These are phyloP conservation scores for Drosophila sulfurigaster DNA, from an alignment of 1,140 invertebrate species.

Conservation along the genomic window DNA sequence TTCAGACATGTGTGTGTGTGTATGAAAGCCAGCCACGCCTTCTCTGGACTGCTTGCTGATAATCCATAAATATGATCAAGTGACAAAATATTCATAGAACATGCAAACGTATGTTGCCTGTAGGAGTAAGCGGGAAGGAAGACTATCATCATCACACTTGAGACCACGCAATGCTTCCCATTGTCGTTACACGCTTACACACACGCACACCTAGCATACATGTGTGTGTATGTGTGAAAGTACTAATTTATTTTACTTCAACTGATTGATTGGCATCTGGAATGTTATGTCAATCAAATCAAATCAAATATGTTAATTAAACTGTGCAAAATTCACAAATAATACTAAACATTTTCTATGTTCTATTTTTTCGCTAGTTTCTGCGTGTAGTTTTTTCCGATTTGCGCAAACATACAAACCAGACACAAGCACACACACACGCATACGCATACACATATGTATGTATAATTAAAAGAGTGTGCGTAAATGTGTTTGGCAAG, in stretches of 20 bases:
- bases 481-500: conserved; percentile 35
- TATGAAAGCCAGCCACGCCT: conserved; percentile 31
- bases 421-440: neutral
- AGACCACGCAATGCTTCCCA: neutral
- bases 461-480: neutral
- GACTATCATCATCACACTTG: neutral
- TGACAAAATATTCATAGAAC: conserved; percentile 19
- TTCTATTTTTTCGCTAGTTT: neutral
- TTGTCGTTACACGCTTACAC: neutral
- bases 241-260: conserved; percentile 2
- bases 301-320: conserved; percentile 36
- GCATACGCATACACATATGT: conserved; percentile 3
- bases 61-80: conserved; percentile 53
- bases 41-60: conserved; percentile 59
- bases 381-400: neutral
- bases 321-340: neutral
- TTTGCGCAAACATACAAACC: neutral
- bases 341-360: neutral
- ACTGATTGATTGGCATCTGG: conserved; percentile 29
- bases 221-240: neutral
- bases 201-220: neutral
- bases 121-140: neutral
- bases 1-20: conserved; percentile 21
- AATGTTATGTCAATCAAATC: conserved; percentile 32
- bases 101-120: conserved; percentile 25